phyloP scores from a whole-genome alignment of 2,113 vertebrate species.

The Nannobrachium achirus region DNA sequence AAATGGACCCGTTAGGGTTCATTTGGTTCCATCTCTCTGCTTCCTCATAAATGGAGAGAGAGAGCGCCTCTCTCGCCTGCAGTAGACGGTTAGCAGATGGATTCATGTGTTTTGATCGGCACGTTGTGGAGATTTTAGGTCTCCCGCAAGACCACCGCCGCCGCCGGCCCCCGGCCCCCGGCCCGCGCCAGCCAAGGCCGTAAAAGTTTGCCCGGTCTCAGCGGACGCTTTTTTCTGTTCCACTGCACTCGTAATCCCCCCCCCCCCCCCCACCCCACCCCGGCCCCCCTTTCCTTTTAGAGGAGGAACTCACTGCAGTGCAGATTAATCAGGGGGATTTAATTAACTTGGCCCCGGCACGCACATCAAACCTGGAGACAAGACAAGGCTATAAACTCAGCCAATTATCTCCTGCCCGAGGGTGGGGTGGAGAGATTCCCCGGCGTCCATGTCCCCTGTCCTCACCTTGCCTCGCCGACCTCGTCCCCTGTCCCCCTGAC shows the following conservation, averaged over 20 bases:
- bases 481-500: constrained; percentile 1
- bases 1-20: too few species aligned
- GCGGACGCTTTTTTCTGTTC: constrained; percentile 55
- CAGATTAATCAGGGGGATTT: constrained; percentile 82
- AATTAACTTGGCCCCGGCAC: constrained; percentile 78
- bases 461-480: constrained; percentile 18
- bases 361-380: constrained; percentile 77
- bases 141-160: constrained; percentile 16
- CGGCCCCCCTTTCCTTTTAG: constrained; percentile 45
- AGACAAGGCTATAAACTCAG: constrained; percentile 80
- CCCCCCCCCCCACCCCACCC: too few species aligned
- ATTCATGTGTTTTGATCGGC: constrained; percentile 43
- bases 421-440: constrained; percentile 12
- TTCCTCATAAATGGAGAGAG: not conserved
- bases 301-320: constrained; percentile 70
- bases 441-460: constrained; percentile 14
- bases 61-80: constrained; percentile 8
- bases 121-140: constrained; percentile 9
- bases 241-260: constrained; percentile 51
- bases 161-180: constrained; percentile 4
- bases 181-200: constrained; percentile 38
- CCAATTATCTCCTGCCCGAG: constrained; percentile 72
- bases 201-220: constrained; percentile 52
- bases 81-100: constrained; percentile 18
- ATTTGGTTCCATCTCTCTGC: too few species aligned